phyloP scores from a whole-genome alignment of 2,797 vertebrate genomes.

The Neostethus bicornis region DNA sequence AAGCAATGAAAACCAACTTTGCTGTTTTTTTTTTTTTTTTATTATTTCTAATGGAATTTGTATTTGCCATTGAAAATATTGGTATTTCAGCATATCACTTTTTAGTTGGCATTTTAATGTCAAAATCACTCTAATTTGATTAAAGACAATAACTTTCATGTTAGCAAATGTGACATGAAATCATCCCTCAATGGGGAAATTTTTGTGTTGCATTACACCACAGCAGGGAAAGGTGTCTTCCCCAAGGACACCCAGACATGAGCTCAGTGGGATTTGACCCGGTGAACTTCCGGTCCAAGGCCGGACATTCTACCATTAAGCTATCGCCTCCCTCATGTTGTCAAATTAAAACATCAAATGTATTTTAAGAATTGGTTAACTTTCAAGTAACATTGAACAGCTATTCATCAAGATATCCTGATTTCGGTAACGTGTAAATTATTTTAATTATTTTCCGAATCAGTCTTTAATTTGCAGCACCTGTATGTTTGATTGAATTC shows the following conservation, averaged over 20 bases:
- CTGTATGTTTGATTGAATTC: constrained; percentile 33
- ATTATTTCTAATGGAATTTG: not conserved
- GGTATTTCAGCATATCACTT: too few species aligned
- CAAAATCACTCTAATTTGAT: constrained; percentile 16
- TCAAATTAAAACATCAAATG: too few species aligned
- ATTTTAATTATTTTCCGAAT: constrained; percentile 32
- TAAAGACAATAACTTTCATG: constrained; percentile 14
- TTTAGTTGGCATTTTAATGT: constrained; percentile 25
- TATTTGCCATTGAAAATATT: not conserved
- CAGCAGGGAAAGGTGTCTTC: too few species aligned
- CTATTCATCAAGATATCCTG: not conserved
- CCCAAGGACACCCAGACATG: too few species aligned
- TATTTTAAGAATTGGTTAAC: not conserved
- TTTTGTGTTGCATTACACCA: too few species aligned
- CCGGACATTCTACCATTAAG: too few species aligned
- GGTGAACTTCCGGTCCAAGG: too few species aligned
- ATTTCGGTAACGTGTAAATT: constrained; percentile 1
- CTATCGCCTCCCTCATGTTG: too few species aligned
- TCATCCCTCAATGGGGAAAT: too few species aligned
- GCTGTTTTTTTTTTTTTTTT: not conserved
- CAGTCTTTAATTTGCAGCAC: constrained; percentile 47
- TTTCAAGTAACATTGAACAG: not conserved
- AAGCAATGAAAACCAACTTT: not conserved
- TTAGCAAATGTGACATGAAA: constrained; percentile 5
- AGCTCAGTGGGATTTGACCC: too few species aligned